Conservation (phyloP, 2,797 vertebrate genomes). For the Enteromius treurensis region DNA sequence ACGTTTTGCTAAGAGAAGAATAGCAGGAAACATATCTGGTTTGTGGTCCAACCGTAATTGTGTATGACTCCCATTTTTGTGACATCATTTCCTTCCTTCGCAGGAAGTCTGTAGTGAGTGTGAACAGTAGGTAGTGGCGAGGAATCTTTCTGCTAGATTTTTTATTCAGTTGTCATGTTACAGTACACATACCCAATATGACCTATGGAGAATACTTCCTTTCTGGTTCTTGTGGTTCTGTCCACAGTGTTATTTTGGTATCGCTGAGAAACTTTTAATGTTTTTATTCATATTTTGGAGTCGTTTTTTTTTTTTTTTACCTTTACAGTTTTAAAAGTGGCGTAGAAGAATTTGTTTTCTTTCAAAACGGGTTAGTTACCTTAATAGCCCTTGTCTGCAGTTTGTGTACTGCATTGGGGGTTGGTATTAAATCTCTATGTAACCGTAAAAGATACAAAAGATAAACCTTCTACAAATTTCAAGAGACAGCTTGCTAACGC, state of each 20-base stretch:
- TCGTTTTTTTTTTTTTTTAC: background rate
- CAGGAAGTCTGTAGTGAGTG: conserved; percentile 58
- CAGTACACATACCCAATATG: background rate
- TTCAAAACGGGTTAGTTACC: background rate
- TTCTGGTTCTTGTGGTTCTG: conserved; percentile 23
- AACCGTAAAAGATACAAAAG: background rate
- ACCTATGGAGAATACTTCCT: conserved; percentile 11
- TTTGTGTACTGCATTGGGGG: too few species aligned
- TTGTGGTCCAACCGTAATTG: conserved; percentile 66
- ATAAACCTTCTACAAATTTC: background rate
- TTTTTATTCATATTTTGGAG: background rate
- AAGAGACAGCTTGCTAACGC: background rate
- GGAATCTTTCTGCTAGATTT: conserved; percentile 2
- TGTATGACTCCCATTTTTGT: conserved; percentile 50
- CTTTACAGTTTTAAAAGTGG: background rate
- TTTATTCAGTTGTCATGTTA: conserved; percentile 1
- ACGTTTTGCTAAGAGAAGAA: conserved; percentile 57
- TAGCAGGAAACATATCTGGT: conserved; percentile 65
- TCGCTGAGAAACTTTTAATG: background rate
- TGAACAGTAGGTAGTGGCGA: conserved; percentile 18
- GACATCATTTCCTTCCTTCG: conserved; percentile 66
- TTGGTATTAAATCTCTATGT: background rate
- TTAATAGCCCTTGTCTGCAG: background rate
- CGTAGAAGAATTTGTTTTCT: background rate
- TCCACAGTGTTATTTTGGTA: background rate